Evolutionary conservation across 2,888 invertebrate genomes (phyloP).

Genomic region (Epinotia brunnichana): DNA sequence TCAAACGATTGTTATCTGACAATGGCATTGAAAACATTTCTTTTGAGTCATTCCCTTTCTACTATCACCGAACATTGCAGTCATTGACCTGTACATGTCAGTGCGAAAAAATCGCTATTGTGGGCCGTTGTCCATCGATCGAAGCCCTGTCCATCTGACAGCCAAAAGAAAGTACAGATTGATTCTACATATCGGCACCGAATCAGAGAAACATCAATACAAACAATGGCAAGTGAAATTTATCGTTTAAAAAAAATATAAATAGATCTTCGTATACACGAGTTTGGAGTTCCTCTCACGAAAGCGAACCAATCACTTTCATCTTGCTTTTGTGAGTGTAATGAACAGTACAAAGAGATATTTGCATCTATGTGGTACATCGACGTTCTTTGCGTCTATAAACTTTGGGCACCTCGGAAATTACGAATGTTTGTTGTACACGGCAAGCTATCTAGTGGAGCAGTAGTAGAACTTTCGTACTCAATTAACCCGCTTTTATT

Average conservation of each 20-base stretch:
- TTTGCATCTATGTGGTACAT: constrained; percentile 81
- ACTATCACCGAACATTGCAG: constrained; percentile 10
- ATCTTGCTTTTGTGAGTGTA: constrained; percentile 67
- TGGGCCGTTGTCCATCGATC: constrained; percentile 16
- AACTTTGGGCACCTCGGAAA: constrained; percentile 66
- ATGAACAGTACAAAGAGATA: constrained; percentile 75
- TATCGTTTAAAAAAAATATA: constrained; percentile 41
- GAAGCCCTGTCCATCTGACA: constrained; percentile 27
- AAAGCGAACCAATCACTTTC: constrained; percentile 80
- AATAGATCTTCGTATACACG: constrained; percentile 41
- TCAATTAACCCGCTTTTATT: background rate
- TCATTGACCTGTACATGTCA: constrained; percentile 32
- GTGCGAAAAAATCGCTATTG: constrained; percentile 37
- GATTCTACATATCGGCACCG: constrained; percentile 40
- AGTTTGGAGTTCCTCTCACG: constrained; percentile 49
- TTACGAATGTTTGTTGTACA: constrained; percentile 49
- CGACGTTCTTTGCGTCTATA: constrained; percentile 60
- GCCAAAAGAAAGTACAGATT: constrained; percentile 41
- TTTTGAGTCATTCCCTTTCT: constrained; percentile 31
- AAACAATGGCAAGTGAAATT: constrained; percentile 44
- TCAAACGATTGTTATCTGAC: constrained; percentile 29
- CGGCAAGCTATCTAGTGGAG: constrained; percentile 48
- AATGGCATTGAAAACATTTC: constrained; percentile 35
- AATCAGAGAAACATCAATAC: constrained; percentile 44
- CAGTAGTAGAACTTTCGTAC: background rate